Conservation (phyloP, 2,113 vertebrate species). For the Puffinus mauretanicus region DNA sequence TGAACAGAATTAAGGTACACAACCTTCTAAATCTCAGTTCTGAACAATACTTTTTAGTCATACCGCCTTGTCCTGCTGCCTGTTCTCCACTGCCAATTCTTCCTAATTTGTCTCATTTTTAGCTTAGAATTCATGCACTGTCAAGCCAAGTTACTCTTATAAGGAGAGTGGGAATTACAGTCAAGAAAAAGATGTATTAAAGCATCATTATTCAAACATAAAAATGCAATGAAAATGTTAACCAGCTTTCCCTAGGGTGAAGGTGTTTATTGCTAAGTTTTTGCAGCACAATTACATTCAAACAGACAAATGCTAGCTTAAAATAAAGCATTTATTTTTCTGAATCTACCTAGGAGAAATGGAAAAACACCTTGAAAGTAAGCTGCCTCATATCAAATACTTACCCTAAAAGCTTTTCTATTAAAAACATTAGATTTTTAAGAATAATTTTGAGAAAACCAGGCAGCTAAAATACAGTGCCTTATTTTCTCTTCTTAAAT, state of each 20-base stretch:
- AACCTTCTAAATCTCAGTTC: background rate
- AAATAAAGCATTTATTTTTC: background rate
- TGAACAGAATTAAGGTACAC: background rate
- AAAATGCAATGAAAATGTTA: conserved; percentile 68
- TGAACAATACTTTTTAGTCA: background rate
- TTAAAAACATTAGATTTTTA: background rate
- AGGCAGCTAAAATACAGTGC: background rate
- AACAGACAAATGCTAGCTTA: conserved; percentile 11
- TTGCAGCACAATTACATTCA: conserved; percentile 44
- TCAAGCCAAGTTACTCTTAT: conserved; percentile 52
- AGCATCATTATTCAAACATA: conserved; percentile 68
- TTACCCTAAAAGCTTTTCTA: background rate
- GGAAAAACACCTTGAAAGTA: conserved; percentile 23
- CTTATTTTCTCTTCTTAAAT: background rate
- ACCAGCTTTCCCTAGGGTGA: conserved; percentile 55
- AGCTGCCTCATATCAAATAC: background rate
- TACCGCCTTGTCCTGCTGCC: background rate
- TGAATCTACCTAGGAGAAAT: background rate
- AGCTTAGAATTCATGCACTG: conserved; percentile 44
- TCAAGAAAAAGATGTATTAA: conserved; percentile 64
- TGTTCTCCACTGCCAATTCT: background rate
- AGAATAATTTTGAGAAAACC: background rate
- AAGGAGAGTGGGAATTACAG: conserved; percentile 51
- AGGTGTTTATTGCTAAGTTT: conserved; percentile 54
- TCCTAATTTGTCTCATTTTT: conserved; percentile 56